Evolutionary conservation across 2,888 invertebrate species (phyloP), one percentile per base, ranked within the genome.

Genomic region (Herminia tarsipennalis): DNA sequence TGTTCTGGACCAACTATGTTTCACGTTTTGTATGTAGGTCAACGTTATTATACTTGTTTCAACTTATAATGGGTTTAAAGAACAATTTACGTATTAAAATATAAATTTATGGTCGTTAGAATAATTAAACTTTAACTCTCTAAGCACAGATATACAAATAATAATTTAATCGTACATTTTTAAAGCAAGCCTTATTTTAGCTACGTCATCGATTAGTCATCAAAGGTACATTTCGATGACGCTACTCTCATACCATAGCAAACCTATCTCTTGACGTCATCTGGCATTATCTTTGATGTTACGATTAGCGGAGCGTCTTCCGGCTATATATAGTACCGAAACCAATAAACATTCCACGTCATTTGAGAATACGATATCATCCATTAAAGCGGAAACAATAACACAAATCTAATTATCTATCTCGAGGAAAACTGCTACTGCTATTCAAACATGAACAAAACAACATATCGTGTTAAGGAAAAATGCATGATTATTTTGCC

Each of bases 1-100:
- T 45, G 46, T 21, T 30, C 36, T 5, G 35, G 17, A 25, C 10
- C 29, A 49, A 48, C 27, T 24, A 35, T 40, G 25, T 38, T 33
- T 18, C 8, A 5, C 4, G 24, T 12, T 29, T 41, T 33, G 6
- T 2, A 38, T 39, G 20, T 37, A 27, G 24, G 9, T 14, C 21
- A 33, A 32, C 16, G 13, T 24, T 16, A 16, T 14, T 34, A 5
- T 10, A 24, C n/a, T 16, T 12, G n/a, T 21, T 5, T 20, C 5
- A 20, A 33, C 21, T 21, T 33, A 21, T 9, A 10, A 9, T 12
- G 14, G 20, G n/a, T 14, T 13, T 9, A 17, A 8, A 6, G n/a
- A 3, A 13, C 1, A 17, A 20, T 24, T 39, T 18, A 27, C 20
- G 12, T 27, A 18, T 20, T 37, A 28, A 18, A 37, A 37, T 28